phyloP scores from a whole-genome alignment of 1,140 invertebrate genomes.

The Hyles vespertilio region DNA sequence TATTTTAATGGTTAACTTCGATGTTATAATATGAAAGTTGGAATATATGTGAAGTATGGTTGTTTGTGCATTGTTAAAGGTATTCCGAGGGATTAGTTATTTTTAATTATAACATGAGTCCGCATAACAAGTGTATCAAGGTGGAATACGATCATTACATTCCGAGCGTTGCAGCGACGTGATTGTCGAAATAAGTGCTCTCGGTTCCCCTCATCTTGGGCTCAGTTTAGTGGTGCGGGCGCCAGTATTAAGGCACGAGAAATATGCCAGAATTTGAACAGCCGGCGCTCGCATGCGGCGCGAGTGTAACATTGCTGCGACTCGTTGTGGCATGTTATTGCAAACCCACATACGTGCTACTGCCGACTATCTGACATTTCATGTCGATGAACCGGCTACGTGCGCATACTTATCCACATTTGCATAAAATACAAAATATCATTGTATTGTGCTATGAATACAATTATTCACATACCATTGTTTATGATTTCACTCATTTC shows the following conservation, averaged over 20 bases:
- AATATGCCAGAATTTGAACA: slow-evolving; percentile 70
- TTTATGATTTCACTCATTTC: background rate
- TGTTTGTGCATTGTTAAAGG: no score
- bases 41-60: no score
- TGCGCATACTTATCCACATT: slow-evolving; percentile 51
- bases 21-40: no score
- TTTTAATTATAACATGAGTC: slow-evolving; percentile 26
- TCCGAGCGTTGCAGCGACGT: slow-evolving; percentile 5
- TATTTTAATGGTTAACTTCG: background rate
- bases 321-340: slow-evolving; percentile 73
- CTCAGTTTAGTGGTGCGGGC: slow-evolving; percentile 25
- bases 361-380: slow-evolving; percentile 70
- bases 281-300: slow-evolving; percentile 53
- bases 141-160: slow-evolving; percentile 31
- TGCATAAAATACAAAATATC: slow-evolving; percentile 32
- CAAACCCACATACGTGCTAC: slow-evolving; percentile 68
- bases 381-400: slow-evolving; percentile 66
- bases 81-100: background rate
- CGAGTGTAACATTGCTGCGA: slow-evolving; percentile 68
- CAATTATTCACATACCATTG: background rate
- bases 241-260: slow-evolving; percentile 51
- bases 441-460: slow-evolving; percentile 16
- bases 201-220: slow-evolving; percentile 20
- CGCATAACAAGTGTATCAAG: slow-evolving; percentile 11
- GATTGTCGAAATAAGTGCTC: slow-evolving; percentile 21